These are phyloP conservation scores for Amitus sp. DNA, from an alignment of 2,888 invertebrate genomes.

Conservation along the genomic window DNA sequence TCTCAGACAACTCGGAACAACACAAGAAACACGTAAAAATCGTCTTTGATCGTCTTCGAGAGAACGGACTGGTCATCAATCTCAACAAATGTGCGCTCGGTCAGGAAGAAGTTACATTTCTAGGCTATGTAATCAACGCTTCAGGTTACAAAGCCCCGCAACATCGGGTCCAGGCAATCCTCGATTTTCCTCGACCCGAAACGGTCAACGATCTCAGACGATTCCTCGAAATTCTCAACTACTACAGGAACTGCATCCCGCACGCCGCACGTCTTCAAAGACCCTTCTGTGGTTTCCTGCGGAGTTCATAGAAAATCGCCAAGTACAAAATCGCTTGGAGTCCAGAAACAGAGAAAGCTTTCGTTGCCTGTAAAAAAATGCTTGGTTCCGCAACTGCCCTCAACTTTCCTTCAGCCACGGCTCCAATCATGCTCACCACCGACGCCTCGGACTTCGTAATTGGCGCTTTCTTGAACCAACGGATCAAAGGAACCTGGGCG, in stretches of 20 bases:
- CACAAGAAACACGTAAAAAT: constrained; percentile 12
- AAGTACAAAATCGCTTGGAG: constrained; percentile 19
- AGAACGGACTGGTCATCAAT: constrained; percentile 8
- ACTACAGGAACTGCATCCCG: constrained; percentile 18
- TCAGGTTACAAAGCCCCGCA: constrained; percentile 2
- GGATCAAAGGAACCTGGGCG: constrained; percentile 8
- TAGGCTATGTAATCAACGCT: constrained; percentile 13
- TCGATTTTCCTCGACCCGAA: neutral
- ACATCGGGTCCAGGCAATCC: constrained; percentile 1
- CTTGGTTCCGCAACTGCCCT: constrained; percentile 3
- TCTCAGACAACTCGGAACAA: constrained; percentile 2
- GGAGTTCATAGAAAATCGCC: constrained; percentile 26
- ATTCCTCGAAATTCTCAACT: constrained; percentile 26
- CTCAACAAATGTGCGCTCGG: constrained; percentile 13
- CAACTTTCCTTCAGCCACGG: neutral
- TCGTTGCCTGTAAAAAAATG: constrained; percentile 6
- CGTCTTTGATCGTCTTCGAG: constrained; percentile 6
- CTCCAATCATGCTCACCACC: constrained; percentile 2
- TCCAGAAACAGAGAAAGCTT: constrained; percentile 13
- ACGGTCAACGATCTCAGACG: constrained; percentile 11
- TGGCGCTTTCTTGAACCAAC: constrained; percentile 33
- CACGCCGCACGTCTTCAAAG: constrained; percentile 18
- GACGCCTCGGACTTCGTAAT: constrained; percentile 32
- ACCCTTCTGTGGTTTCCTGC: constrained; percentile 20
- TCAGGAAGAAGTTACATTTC: constrained; percentile 1